Evolutionary conservation across 2,113 vertebrate genomes (phyloP), one percentile per base, ranked within the genome.

Genomic region (Dasyurus viverrinus): DNA sequence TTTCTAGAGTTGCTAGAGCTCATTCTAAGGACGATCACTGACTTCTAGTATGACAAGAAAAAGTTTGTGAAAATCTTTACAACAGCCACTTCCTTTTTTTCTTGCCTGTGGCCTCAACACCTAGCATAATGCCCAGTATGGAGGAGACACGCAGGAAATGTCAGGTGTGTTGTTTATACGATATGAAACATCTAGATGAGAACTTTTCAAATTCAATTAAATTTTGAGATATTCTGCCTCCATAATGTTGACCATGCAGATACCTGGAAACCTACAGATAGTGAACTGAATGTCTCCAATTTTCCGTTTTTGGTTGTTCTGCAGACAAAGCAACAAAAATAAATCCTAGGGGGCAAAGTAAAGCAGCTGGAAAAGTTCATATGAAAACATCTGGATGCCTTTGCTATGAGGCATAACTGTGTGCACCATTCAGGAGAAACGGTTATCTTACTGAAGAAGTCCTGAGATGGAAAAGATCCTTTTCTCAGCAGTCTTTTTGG

Each of bases 341-440:
- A 84, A 84, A 84, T 0, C 30, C 57, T 22, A 22, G 68, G 36
- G 36, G 68, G 36, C 68, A 76, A 76, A 76, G 68, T 22, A 42
- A 42, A 76, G 16, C 16, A 36, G 48, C 23, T 53, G 22, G 11
- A 91, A 91, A 54, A 14, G 3, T 91, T 92, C 26, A 27, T 27
- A 93, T 90, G 60, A 93, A 54, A 89, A 53, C 8, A 48, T 24
- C 91, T 93, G 94, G 23, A 54, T 84, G 76, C 19, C 50, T 89
- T 36, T 68, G 91, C 92, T 5, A 68, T 91, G 26, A 89, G 50
- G 25, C 26, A 89, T 93, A 47, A 94, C 42, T 93, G 53, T 26
- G 89, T 91, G 93, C 93, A 93, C 23, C 8, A 24, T 92, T 19
- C 14, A 90, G 53, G 60, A 94, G 30, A 89, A 26, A 92, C 22